phyloP scores from a whole-genome alignment of 1,140 invertebrate species.

The Babylonia areolata region DNA sequence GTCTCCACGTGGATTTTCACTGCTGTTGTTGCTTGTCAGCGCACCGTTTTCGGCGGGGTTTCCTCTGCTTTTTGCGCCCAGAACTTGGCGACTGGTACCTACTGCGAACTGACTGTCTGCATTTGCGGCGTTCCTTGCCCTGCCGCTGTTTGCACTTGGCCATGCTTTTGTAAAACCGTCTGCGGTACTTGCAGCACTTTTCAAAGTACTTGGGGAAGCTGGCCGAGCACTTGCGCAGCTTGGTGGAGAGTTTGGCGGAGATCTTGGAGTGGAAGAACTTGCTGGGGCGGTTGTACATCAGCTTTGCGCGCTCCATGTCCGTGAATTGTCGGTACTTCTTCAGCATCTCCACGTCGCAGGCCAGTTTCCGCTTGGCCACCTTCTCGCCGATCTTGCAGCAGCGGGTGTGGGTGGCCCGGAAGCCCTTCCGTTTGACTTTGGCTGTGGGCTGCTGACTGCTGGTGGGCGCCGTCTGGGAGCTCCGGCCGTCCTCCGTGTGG shows the following conservation, averaged over 20 bases:
- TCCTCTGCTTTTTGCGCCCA: not conserved
- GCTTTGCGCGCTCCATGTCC: conserved; percentile 29
- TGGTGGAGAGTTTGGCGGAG: conserved; percentile 29
- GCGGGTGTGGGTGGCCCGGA: not conserved
- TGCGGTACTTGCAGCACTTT: conserved; percentile 40
- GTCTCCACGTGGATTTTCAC: too few species aligned
- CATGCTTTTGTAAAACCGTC: conserved; percentile 32
- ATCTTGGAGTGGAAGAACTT: not conserved
- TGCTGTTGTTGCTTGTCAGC: too few species aligned
- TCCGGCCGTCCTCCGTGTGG: not conserved
- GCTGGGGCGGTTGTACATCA: conserved; percentile 23
- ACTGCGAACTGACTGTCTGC: conserved; percentile 12
- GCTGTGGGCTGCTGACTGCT: not conserved
- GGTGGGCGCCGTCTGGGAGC: not conserved
- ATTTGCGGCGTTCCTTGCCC: conserved; percentile 1
- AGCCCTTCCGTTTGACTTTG: not conserved
- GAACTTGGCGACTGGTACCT: not conserved
- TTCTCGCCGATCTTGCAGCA: conserved; percentile 43
- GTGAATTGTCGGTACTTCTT: not conserved
- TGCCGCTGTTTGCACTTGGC: conserved; percentile 29
- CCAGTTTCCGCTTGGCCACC: conserved; percentile 15
- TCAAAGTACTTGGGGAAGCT: conserved; percentile 27
- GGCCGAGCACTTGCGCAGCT: conserved; percentile 35
- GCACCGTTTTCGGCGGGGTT: not conserved
- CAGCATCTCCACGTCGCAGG: conserved; percentile 22